Conservation (phyloP, 2,113 vertebrate genomes). For the Muntiacus reevesi region DNA sequence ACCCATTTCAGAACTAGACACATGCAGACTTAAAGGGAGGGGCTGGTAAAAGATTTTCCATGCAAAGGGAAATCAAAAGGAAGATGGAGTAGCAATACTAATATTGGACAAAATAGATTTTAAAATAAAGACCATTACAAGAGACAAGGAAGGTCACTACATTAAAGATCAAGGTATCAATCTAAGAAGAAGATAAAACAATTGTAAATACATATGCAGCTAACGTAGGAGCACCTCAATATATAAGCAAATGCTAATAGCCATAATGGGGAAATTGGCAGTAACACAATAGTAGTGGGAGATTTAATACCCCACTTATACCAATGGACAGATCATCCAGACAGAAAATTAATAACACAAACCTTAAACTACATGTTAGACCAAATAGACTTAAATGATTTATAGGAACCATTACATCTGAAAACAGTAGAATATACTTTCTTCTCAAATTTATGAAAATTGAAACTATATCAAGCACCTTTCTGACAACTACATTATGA, state of each 20-base stretch:
- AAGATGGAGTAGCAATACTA: neutral
- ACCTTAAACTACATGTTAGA: neutral
- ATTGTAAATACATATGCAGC: neutral
- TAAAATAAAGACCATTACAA: neutral
- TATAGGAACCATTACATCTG: neutral
- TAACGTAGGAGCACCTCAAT: accelerated
- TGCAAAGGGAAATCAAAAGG: neutral
- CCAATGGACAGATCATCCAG: neutral
- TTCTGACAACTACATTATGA: neutral
- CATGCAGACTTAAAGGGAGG: neutral
- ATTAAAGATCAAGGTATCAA: neutral
- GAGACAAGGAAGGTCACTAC: neutral
- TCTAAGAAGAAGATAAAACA: neutral
- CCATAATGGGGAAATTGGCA: accelerated
- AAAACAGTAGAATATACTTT: neutral
- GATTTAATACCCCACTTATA: neutral
- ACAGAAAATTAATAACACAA: neutral
- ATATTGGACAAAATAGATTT: neutral
- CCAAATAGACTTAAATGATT: neutral
- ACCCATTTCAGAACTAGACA: neutral
- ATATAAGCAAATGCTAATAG: neutral
- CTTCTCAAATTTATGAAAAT: neutral
- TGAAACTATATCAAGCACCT: neutral
- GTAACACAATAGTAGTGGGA: neutral
- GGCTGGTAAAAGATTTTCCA: neutral